Evolutionary conservation across 2,113 vertebrate genomes (phyloP).

Genomic region (Amphiprion ocellaris): DNA sequence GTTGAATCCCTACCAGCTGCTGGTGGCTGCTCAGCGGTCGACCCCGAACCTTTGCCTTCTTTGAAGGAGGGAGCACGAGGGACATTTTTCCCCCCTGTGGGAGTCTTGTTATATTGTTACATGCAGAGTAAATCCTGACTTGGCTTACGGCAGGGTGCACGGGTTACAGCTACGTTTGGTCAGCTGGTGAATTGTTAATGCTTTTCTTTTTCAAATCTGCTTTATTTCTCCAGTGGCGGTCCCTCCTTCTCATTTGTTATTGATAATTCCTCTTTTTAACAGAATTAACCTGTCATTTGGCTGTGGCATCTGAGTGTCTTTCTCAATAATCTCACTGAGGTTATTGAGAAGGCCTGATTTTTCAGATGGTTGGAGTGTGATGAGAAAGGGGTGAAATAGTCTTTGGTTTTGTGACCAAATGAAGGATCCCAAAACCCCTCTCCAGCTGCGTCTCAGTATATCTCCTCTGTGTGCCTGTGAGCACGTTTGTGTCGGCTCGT

Average conservation of each 20-base stretch:
- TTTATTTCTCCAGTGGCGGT: no score
- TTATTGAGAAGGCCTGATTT: background rate
- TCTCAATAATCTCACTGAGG: slow-evolving; percentile 3
- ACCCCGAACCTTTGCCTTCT: slow-evolving; percentile 47
- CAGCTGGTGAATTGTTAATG: slow-evolving; percentile 19
- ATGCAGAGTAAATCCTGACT: slow-evolving; percentile 23
- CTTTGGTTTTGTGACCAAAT: slow-evolving; percentile 34
- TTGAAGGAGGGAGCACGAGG: slow-evolving; percentile 13
- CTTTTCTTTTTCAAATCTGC: background rate
- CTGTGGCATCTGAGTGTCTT: background rate
- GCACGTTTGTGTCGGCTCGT: slow-evolving; percentile 22
- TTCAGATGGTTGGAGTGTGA: slow-evolving; percentile 1
- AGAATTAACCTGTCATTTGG: background rate
- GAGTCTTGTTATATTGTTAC: slow-evolving; percentile 36
- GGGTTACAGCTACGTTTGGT: slow-evolving; percentile 33
- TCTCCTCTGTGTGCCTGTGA: slow-evolving; percentile 9
- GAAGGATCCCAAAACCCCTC: slow-evolving; percentile 17
- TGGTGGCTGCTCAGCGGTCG: slow-evolving; percentile 29
- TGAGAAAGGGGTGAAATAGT: slow-evolving; percentile 13
- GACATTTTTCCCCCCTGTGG: slow-evolving; percentile 7
- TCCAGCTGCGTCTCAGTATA: slow-evolving; percentile 45
- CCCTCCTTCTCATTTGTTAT: background rate
- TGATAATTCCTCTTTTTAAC: background rate
- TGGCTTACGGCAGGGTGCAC: slow-evolving; percentile 24
- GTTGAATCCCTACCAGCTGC: background rate